Conservation (phyloP, 2,888 invertebrate species). For the Melikaiella ostensackeni region DNA sequence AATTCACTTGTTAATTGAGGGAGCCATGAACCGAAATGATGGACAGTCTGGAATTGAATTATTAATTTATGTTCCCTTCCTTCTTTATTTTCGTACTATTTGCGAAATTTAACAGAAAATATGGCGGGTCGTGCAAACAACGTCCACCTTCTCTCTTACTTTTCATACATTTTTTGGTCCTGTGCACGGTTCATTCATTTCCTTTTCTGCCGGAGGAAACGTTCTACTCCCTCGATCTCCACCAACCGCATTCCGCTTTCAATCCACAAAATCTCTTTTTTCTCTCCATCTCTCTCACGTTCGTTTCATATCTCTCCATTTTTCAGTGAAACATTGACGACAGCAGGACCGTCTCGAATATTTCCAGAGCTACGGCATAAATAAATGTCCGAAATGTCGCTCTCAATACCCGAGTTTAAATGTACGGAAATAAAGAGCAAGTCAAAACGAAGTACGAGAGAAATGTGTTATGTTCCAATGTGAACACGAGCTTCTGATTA, state of each 20-base stretch:
- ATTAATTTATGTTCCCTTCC: background rate
- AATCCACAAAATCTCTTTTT: conserved; percentile 48
- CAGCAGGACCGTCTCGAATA: conserved; percentile 36
- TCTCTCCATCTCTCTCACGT: conserved; percentile 42
- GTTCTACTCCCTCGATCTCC: conserved; percentile 29
- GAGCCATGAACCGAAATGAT: background rate
- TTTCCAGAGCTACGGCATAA: conserved; percentile 24
- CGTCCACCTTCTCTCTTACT: conserved; percentile 42
- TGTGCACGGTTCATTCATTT: conserved; percentile 55
- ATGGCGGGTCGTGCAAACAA: conserved; percentile 36
- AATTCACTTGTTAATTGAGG: background rate
- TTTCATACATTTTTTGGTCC: conserved; percentile 48
- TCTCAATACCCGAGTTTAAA: conserved; percentile 28
- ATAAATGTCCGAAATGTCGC: conserved; percentile 33
- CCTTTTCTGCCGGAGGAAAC: conserved; percentile 44
- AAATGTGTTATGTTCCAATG: conserved; percentile 4
- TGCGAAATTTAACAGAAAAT: conserved; percentile 22
- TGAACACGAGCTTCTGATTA: background rate
- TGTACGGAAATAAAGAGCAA: conserved; percentile 25
- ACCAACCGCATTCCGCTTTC: conserved; percentile 52
- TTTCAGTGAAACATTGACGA: conserved; percentile 37
- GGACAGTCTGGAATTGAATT: background rate
- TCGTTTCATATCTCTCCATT: conserved; percentile 38
- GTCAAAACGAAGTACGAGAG: background rate
- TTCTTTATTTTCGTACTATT: background rate